phyloP scores from a whole-genome alignment of 1,140 invertebrate species.

The Cyphomyrmex costatus region DNA sequence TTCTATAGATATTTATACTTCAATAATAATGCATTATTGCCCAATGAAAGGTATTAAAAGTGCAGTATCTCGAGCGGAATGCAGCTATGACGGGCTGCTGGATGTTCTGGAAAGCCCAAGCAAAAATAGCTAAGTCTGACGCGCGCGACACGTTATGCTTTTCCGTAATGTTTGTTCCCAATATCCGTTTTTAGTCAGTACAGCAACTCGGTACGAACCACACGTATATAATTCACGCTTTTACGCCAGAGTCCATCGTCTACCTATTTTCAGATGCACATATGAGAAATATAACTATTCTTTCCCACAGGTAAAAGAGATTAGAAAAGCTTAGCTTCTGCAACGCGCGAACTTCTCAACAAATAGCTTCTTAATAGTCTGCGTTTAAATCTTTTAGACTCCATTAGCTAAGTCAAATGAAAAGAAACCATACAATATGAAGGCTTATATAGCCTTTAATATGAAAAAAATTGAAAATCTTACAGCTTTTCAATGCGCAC shows the following conservation, averaged over 20 bases:
- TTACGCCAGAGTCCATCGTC: slow-evolving; percentile 22
- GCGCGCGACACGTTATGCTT: slow-evolving; percentile 63
- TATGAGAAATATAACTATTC: slow-evolving; percentile 43
- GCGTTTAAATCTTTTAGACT: neutral
- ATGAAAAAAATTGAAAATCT: neutral
- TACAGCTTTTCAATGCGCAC: neutral
- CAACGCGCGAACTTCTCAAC: neutral
- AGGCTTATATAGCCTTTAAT: neutral
- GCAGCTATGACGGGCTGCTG: slow-evolving; percentile 44
- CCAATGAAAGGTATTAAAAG: slow-evolving; percentile 14
- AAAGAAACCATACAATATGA: neutral
- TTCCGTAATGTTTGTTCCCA: slow-evolving; percentile 48
- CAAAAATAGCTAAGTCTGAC: slow-evolving; percentile 71
- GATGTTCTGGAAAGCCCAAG: slow-evolving; percentile 69
- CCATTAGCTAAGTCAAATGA: neutral
- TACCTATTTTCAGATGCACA: slow-evolving; percentile 18
- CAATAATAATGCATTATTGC: neutral
- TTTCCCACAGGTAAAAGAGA: neutral
- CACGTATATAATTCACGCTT: slow-evolving; percentile 51
- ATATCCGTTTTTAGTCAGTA: slow-evolving; percentile 39
- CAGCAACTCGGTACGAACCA: neutral
- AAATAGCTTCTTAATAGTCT: neutral
- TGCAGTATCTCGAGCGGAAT: slow-evolving; percentile 61
- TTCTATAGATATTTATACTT: neutral
- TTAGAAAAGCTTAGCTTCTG: neutral